Base-by-base conservation (phyloP, 2,888 invertebrate species). In the Apotomis turbidana region DNA sequence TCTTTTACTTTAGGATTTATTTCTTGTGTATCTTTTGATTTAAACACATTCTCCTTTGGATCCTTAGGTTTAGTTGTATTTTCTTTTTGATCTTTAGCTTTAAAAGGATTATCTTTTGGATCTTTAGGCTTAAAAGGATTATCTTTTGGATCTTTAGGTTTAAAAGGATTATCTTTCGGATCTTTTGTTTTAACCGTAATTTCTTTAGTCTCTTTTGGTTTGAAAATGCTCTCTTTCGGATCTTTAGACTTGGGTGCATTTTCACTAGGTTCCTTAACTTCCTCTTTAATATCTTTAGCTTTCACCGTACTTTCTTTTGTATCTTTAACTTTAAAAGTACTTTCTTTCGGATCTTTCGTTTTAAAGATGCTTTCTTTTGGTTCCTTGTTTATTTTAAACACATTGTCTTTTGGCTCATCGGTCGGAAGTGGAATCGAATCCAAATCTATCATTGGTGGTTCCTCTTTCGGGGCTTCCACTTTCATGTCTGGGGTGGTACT, bases 361-460 rank as follows among this genome's bases (percentile, higher is more conserved):
- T 57, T 62, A 52, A 68, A 68, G 3, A 68, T 52, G 41, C 36
- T 62, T 68, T 71, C 68, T 49, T 71, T 68, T 13, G 67, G 51
- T 62, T 71, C 71, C 44, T 71, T 62, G 51, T 44, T 62, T 57
- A 71, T 68, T 58, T 62, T 67, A 57, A 68, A 71, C 41, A 62
- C 36, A 68, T 57, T 67, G 46, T 71, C 71, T 12, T 71, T 71
- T 4, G 71, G 71, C 27, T 71, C 71, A 49, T 71, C 71, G 44
- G 27, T 58, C 13, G 71, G 71, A 27, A 71, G 71, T 4, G 71
- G 71, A 38, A 71, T 71, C 9, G 71, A 71, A 52, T 71, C 71
- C 41, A 71, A 58, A 51, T 71, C 71, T 27, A 71, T 71, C 51
- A 71, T 71, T 36, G 71, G 68, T 12, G 67, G 61, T 36, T 68